Conservation (phyloP, 2,888 invertebrate species). For the Piscicola geometra region DNA sequence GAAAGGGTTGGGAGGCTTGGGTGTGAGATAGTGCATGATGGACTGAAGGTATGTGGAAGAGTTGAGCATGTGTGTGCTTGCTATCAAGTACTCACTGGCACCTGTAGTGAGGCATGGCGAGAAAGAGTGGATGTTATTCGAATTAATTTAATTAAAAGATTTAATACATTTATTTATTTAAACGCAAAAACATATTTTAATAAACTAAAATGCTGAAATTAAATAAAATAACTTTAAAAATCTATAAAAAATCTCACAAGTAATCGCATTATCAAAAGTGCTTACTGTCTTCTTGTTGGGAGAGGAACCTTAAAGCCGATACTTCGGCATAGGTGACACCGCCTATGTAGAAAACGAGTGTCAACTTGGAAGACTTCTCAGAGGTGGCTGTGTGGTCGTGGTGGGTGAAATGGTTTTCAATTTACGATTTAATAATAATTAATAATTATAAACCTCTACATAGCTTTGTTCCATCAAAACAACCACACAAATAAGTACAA, state of each 20-base stretch:
- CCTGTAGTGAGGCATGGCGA: too few species aligned
- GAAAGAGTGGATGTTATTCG: too few species aligned
- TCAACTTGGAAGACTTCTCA: conserved; percentile 59
- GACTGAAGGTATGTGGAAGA: conserved; percentile 72
- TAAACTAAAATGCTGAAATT: too few species aligned
- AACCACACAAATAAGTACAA: too few species aligned
- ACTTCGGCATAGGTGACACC: conserved; percentile 92
- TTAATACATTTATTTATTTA: background rate
- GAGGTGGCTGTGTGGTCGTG: background rate
- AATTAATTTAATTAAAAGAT: too few species aligned
- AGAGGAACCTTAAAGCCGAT: conserved; percentile 62
- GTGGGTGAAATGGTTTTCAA: too few species aligned
- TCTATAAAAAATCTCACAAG: background rate
- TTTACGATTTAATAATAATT: too few species aligned
- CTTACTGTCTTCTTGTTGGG: conserved; percentile 60
- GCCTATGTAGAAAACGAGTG: conserved; percentile 90
- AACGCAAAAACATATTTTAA: background rate
- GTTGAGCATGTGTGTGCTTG: conserved; percentile 86
- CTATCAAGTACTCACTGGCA: conserved; percentile 65
- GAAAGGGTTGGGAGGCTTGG: conserved; percentile 43
- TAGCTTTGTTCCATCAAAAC: too few species aligned
- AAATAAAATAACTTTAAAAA: too few species aligned
- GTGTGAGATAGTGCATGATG: conserved; percentile 41
- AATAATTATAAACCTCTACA: too few species aligned
- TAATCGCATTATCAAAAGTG: background rate